Conservation (phyloP, 2,797 vertebrate genomes). For the Kryptolebias ocellatus region DNA sequence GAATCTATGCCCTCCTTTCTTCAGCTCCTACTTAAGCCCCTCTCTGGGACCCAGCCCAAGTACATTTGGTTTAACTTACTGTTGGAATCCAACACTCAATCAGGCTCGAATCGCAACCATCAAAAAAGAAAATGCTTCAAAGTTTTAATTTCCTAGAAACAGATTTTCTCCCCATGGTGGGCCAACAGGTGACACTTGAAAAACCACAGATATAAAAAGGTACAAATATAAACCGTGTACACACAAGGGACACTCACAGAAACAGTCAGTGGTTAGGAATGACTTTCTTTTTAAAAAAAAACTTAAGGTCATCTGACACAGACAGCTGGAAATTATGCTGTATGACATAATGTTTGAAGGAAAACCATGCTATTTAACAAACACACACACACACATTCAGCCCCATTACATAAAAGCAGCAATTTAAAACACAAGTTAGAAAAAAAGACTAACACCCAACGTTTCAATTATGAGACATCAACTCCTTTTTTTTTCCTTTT, state of each 20-base stretch:
- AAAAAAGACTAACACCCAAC: neutral
- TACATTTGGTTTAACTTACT: slow-evolving; percentile 76
- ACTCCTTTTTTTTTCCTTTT: slow-evolving; percentile 20
- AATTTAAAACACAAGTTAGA: slow-evolving; percentile 32
- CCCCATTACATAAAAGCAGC: slow-evolving; percentile 34
- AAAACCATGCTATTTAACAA: slow-evolving; percentile 49
- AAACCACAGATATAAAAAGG: neutral
- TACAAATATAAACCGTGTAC: slow-evolving; percentile 9
- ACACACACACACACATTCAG: slow-evolving; percentile 19
- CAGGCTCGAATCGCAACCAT: slow-evolving; percentile 40
- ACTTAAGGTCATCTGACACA: slow-evolving; percentile 60
- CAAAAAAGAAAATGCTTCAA: slow-evolving; percentile 6
- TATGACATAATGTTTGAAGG: slow-evolving; percentile 65
- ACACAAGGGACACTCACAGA: slow-evolving; percentile 10
- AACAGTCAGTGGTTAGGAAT: slow-evolving; percentile 15
- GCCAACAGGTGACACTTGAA: slow-evolving; percentile 25
- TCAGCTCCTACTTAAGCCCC: slow-evolving; percentile 31
- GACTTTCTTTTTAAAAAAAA: slow-evolving; percentile 42
- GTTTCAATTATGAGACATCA: slow-evolving; percentile 4
- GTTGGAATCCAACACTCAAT: slow-evolving; percentile 36
- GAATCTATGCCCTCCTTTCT: slow-evolving; percentile 10
- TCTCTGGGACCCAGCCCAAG: slow-evolving; percentile 47
- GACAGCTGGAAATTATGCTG: slow-evolving; percentile 72
- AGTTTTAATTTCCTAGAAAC: slow-evolving; percentile 25
- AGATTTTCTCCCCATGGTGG: slow-evolving; percentile 5